phyloP scores from a whole-genome alignment of 2,888 invertebrate genomes.

The Copidosoma aretas region DNA sequence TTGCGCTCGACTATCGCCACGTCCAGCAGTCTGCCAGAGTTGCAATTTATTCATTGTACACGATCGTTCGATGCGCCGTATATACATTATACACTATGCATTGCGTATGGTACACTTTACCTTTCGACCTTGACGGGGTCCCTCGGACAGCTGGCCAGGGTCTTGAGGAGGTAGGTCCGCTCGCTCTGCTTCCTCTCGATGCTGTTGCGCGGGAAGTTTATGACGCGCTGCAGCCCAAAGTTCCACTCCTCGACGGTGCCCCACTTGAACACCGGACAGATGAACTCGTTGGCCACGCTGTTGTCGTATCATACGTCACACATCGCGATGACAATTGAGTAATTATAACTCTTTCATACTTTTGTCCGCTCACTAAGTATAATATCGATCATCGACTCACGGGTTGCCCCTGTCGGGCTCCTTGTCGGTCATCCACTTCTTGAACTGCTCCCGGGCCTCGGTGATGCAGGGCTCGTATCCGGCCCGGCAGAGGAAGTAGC shows the following conservation, averaged over 20 bases:
- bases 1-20: constrained; percentile 74
- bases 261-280: constrained; percentile 85
- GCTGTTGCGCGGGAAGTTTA: constrained; percentile 73
- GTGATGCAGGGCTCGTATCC: constrained; percentile 80
- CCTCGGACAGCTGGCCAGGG: constrained; percentile 80
- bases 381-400: constrained; percentile 65
- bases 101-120: no score
- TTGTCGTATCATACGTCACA: no score
- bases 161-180: constrained; percentile 78
- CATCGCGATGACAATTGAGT: no score
- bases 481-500: constrained; percentile 76
- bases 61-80: not conserved
- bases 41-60: not conserved
- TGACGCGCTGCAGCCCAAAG: constrained; percentile 78
- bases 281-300: constrained; percentile 77
- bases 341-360: no score
- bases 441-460: constrained; percentile 76
- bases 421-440: constrained; percentile 76
- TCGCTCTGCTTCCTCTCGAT: constrained; percentile 72
- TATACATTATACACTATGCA: no score
- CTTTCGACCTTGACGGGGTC: constrained; percentile 73
- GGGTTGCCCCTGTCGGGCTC: constrained; percentile 82
- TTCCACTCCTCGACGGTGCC: constrained; percentile 82
- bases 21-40: constrained; percentile 65
- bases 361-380: no score